Evolutionary conservation across 2,113 vertebrate genomes (phyloP).

Genomic region (Prionailurus viverrinus): DNA sequence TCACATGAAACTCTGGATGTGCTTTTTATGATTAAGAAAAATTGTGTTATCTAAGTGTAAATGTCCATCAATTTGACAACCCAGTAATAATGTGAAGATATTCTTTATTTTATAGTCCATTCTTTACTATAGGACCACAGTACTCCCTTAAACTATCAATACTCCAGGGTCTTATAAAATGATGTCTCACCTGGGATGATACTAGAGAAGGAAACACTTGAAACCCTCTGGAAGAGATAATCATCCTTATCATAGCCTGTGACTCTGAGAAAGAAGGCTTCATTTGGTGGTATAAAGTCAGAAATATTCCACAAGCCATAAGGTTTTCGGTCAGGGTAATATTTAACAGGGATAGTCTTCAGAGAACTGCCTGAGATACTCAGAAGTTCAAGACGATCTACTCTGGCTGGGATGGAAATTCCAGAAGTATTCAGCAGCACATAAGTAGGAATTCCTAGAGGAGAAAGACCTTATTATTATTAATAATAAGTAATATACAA

Average conservation of each 20-base stretch:
- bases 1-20: neutral
- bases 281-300: constrained; percentile 95
- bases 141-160: neutral
- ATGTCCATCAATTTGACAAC: neutral
- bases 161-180: neutral
- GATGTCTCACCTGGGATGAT: constrained; percentile 93
- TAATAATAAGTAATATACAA: neutral
- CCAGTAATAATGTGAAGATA: neutral
- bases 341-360: constrained; percentile 95
- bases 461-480: constrained; percentile 67
- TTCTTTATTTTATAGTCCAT: neutral
- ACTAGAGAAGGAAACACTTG: constrained; percentile 97
- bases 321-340: constrained; percentile 92
- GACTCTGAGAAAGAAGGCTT: constrained; percentile 96
- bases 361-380: constrained; percentile 91
- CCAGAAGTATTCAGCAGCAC: constrained; percentile 97
- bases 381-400: constrained; percentile 94
- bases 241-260: constrained; percentile 94
- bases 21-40: neutral
- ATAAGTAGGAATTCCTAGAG: constrained; percentile 95
- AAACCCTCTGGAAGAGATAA: constrained; percentile 96
- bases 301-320: constrained; percentile 97
- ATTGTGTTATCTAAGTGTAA: neutral
- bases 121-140: neutral
- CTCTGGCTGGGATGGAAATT: constrained; percentile 91